phyloP scores from a whole-genome alignment of 2,888 invertebrate genomes.

The Zygaena filipendulae region DNA sequence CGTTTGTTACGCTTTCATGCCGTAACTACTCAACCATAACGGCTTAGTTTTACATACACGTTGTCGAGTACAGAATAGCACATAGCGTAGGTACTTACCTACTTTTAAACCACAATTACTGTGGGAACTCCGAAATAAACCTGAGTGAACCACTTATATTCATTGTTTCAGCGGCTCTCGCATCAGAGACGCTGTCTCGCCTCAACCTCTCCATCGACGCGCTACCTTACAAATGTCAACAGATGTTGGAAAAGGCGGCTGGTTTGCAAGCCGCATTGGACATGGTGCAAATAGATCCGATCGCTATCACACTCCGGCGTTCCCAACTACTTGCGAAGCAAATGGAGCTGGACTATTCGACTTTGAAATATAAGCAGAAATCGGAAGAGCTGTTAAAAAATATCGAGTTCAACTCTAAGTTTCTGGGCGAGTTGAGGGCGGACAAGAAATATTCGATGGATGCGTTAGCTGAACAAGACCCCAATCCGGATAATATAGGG shows the following conservation, averaged over 20 bases:
- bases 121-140: too few relatives aligned
- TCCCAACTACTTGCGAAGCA: constrained; percentile 28
- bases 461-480: constrained; percentile 27
- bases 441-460: constrained; percentile 38
- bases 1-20: too few relatives aligned
- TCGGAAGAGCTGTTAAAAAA: constrained; percentile 36
- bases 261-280: constrained; percentile 24
- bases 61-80: too few relatives aligned
- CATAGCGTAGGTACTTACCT: too few relatives aligned
- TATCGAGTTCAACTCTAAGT: constrained; percentile 42
- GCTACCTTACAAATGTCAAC: constrained; percentile 43
- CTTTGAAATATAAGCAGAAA: constrained; percentile 43
- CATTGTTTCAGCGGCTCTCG: constrained; percentile 33
- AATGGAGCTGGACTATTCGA: constrained; percentile 42
- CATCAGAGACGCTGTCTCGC: constrained; percentile 34
- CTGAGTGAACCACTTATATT: too few relatives aligned
- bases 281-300: constrained; percentile 33
- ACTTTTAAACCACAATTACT: too few relatives aligned
- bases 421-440: constrained; percentile 30
- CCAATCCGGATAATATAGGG: constrained; percentile 41
- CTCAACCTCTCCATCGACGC: constrained; percentile 37
- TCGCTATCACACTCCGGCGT: constrained; percentile 33
- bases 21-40: too few relatives aligned
- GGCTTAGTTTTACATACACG: too few relatives aligned
- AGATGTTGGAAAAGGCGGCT: constrained; percentile 28